These are phyloP conservation scores for Babylonia areolata DNA, from an alignment of 1,140 invertebrate genomes.

Conservation along the genomic window DNA sequence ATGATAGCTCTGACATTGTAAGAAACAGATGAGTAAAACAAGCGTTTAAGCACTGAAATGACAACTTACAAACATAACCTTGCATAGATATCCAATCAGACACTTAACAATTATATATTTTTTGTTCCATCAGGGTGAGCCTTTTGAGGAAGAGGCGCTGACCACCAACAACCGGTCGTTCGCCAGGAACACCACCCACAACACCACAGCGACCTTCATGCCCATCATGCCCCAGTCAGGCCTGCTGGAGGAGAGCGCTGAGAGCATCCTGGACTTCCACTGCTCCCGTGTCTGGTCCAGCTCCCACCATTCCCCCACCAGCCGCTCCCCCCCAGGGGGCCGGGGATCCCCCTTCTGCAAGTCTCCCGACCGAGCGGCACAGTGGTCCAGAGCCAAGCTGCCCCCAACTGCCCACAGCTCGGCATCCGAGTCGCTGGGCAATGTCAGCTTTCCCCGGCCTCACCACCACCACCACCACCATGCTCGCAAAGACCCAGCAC, in stretches of 20 bases:
- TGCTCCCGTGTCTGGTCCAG: slow-evolving; percentile 89
- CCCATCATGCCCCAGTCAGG: slow-evolving; percentile 57
- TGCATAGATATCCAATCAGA: no score
- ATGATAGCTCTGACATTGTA: no score
- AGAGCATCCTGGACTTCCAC: slow-evolving; percentile 89
- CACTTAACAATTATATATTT: no score
- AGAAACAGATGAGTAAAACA: no score
- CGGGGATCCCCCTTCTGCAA: slow-evolving; percentile 80
- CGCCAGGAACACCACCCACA: slow-evolving; percentile 35
- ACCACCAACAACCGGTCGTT: slow-evolving; percentile 12
- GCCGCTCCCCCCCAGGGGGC: slow-evolving; percentile 79
- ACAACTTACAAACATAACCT: no score
- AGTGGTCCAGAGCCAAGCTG: slow-evolving; percentile 18
- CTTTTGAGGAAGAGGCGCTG: background rate
- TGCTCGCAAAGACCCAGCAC: slow-evolving; percentile 61
- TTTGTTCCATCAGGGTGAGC: slow-evolving; percentile 3
- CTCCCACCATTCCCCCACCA: slow-evolving; percentile 88
- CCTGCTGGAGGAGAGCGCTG: slow-evolving; percentile 81
- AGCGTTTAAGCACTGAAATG: no score
- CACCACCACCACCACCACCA: slow-evolving; percentile 39
- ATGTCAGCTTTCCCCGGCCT: slow-evolving; percentile 32
- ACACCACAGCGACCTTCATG: slow-evolving; percentile 59
- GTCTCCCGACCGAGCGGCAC: slow-evolving; percentile 75
- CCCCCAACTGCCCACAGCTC: background rate
- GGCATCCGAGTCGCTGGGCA: background rate